phyloP scores from a whole-genome alignment of 2,888 invertebrate genomes.

The Parthenolecanium corni region DNA sequence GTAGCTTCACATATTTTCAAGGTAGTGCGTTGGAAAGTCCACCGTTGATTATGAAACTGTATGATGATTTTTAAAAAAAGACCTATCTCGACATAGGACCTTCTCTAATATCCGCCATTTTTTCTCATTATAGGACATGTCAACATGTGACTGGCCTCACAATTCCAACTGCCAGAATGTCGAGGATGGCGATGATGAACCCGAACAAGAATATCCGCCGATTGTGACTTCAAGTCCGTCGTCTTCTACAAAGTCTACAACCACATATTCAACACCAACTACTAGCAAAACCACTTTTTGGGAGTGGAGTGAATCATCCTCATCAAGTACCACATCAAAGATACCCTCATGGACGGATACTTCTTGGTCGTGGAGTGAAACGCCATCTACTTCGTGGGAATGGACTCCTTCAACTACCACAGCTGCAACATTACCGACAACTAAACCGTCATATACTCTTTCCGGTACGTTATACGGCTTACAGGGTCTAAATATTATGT shows the following conservation, averaged over 20 bases:
- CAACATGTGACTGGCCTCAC: slow-evolving; percentile 35
- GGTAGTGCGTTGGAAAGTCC: no score
- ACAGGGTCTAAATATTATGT: background rate
- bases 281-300: slow-evolving; percentile 1
- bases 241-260: slow-evolving; percentile 33
- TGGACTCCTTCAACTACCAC: slow-evolving; percentile 34
- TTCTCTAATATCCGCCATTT: no score
- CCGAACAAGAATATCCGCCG: background rate
- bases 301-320: no score
- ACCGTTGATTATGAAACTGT: no score
- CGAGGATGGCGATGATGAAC: slow-evolving; percentile 5
- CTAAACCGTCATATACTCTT: slow-evolving; percentile 30
- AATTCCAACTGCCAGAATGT: slow-evolving; percentile 33
- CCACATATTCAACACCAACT: slow-evolving; percentile 33
- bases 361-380: slow-evolving; percentile 32
- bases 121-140: slow-evolving; percentile 30
- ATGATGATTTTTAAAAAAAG: no score
- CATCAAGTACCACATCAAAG: background rate
- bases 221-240: slow-evolving; percentile 29
- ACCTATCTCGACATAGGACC: no score
- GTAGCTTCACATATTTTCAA: no score
- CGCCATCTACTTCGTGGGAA: slow-evolving; percentile 32
- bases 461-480: slow-evolving; percentile 33
- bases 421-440: slow-evolving; percentile 33
- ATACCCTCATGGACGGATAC: slow-evolving; percentile 31